Evolutionary conservation across 2,113 vertebrate species (phyloP), one percentile per base, ranked within the genome.

Genomic region (Dipodomys stephensi): DNA sequence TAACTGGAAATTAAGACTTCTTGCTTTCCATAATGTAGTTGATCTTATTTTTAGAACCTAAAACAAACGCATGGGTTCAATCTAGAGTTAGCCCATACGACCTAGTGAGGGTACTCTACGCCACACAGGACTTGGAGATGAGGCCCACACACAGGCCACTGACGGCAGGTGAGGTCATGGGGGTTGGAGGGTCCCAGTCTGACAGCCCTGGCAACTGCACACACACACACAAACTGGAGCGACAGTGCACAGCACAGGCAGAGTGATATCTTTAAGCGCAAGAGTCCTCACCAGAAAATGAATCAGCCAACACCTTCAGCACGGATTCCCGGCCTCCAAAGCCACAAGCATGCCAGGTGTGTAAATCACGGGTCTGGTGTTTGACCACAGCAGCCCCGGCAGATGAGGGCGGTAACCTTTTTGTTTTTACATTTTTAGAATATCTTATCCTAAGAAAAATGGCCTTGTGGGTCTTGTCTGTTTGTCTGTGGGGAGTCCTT

Each of bases 1-100:
- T 1, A 7, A 23, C 67, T 3, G 23, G 11, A 46, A 7, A 9
- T 0, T 3, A 15, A 0, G 0, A 16, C 12, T 5, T 32, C 46
- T 28, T 7, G 5, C 53, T 32, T 16, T 27, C 88, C 13, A 2
- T 23, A 18, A 20, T 0, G 0, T 1, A 11, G 11, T 3, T 30
- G 22, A 57, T 83, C 25, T 8, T 5, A 60, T 35, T 35, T 68
- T 44, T 4, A 91, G 57, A 68, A 69, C 28, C 74, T 60, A 35
- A 68, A 72, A 39, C 73, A 53, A 82, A 83, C 2, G 20, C 12
- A 1, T 3, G 2, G 11, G 25, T 30, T 23, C 53, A 0, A 35
- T 12, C 7, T 1, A 19, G n/a, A 1, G 6, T 30, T 84, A 18
- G 72, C 68, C 39, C 3, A 2, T 8, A 4, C 53, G 2, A 18